A percentile compares a stretch with the other conserved stretches of the same genome.
Evolutionary conservation across 2,113 vertebrate genomes (phyloP).

Genomic region (Nesoenas mayeri): DNA sequence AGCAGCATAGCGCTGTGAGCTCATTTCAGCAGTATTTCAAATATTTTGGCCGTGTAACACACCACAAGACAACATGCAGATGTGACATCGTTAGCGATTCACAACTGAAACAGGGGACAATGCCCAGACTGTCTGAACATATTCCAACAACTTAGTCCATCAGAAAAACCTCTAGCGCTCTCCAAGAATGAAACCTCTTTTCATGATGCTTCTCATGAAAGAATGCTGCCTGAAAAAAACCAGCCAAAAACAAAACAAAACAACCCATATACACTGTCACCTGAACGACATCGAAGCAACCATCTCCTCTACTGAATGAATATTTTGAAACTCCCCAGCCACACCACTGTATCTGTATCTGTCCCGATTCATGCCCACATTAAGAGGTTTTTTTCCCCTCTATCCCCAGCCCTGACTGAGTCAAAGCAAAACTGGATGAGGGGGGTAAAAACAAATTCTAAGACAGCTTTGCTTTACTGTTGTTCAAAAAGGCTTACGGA

Average conservation of each 20-base stretch:
- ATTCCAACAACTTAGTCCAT: background rate
- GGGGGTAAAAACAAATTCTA: background rate
- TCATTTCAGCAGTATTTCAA: background rate
- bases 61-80: accelerated
- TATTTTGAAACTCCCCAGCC: background rate
- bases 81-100: background rate
- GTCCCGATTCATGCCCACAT: background rate
- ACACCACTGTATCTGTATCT: background rate
- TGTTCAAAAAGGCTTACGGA: background rate
- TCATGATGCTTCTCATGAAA: background rate
- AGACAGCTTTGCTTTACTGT: background rate
- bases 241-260: background rate
- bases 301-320: background rate
- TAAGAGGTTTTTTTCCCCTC: background rate
- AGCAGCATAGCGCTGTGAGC: background rate
- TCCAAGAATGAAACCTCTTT: background rate
- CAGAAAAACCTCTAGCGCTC: background rate
- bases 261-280: background rate
- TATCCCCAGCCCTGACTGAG: background rate
- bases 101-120: background rate
- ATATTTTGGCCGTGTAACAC: background rate
- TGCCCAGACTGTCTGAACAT: background rate
- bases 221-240: background rate
- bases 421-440: background rate
- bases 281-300: background rate